A percentile compares a stretch with the other conserved stretches of the same genome.
Evolutionary conservation across 1,140 invertebrate genomes (phyloP).

Genomic region (Formica selysi): DNA sequence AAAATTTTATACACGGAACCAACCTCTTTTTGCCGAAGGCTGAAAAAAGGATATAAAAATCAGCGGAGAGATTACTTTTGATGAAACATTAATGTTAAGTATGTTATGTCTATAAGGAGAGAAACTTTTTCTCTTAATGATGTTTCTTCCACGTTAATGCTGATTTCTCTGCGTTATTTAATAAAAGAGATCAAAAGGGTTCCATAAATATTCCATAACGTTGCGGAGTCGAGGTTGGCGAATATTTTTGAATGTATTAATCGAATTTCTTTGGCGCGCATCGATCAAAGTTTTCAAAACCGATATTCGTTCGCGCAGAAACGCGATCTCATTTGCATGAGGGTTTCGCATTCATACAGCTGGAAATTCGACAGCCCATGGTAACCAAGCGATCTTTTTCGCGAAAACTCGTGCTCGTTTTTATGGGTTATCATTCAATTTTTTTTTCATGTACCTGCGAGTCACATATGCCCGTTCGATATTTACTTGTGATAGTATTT

Average conservation of each 20-base stretch:
- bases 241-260: constrained; percentile 8
- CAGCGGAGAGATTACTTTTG: not conserved
- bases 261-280: not conserved
- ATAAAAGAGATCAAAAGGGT: not conserved
- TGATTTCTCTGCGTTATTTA: not conserved
- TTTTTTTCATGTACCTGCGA: not conserved
- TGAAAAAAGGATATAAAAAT: constrained; percentile 9
- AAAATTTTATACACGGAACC: constrained; percentile 15
- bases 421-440: not conserved
- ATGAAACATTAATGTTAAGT: constrained; percentile 21
- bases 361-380: not conserved
- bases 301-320: not conserved
- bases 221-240: not conserved
- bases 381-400: not conserved
- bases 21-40: not conserved
- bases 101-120: not conserved
- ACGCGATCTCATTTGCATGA: constrained; percentile 7
- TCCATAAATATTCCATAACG: not conserved
- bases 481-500: not conserved
- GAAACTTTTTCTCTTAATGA: not conserved
- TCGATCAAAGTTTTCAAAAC: not conserved
- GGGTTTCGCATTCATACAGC: not conserved
- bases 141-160: constrained; percentile 17
- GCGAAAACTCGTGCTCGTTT: not conserved
- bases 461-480: not conserved